phyloP scores from a whole-genome alignment of 92 coral and sea anemone species.

The Palythoa grandiflora region DNA sequence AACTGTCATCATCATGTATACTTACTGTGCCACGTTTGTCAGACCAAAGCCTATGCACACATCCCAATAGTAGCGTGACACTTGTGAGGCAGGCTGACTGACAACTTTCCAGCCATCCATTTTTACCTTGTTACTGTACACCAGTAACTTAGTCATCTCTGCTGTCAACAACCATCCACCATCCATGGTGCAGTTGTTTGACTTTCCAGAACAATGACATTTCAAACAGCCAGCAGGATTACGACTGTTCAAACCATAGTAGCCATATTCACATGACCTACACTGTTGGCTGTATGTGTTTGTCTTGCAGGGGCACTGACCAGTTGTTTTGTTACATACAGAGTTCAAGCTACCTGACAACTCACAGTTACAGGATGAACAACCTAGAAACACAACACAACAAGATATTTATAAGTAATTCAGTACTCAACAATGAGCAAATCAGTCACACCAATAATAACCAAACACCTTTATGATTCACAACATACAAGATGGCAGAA shows the following conservation, averaged over 20 bases:
- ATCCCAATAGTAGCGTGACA: neutral
- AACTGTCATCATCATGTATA: neutral
- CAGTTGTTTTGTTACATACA: constrained; percentile 82
- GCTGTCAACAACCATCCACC: constrained; percentile 64
- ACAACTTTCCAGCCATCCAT: constrained; percentile 77
- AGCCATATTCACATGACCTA: constrained; percentile 73
- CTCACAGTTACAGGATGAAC: constrained; percentile 82
- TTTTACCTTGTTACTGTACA: neutral
- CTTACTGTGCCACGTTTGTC: neutral
- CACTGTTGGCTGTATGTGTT: constrained; percentile 72
- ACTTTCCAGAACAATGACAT: constrained; percentile 92
- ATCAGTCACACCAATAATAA: neutral
- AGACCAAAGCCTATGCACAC: neutral
- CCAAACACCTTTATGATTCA: too few species aligned
- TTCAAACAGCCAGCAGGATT: constrained; percentile 88
- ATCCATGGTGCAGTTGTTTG: constrained; percentile 68
- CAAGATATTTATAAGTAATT: neutral
- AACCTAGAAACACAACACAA: constrained; percentile 62
- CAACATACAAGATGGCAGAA: too few species aligned
- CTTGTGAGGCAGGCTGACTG: constrained; percentile 25
- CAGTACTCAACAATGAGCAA: neutral
- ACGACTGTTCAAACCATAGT: constrained; percentile 77
- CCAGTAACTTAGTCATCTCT: constrained; percentile 36
- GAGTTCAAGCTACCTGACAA: constrained; percentile 71
- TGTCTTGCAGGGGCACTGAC: constrained; percentile 82